These are phyloP conservation scores for Crax fasciolata DNA, from an alignment of 2,797 vertebrate genomes.

Conservation along the genomic window DNA sequence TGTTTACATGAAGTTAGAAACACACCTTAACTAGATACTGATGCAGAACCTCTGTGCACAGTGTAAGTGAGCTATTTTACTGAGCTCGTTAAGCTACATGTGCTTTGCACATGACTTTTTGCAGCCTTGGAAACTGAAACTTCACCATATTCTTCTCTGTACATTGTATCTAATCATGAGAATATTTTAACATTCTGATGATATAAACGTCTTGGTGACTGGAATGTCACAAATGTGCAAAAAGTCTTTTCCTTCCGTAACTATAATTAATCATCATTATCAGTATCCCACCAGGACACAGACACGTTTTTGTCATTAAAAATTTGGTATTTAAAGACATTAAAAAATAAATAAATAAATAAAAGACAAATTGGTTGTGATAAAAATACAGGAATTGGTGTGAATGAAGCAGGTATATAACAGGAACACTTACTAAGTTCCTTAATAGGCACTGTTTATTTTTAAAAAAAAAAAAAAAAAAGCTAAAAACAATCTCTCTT, in stretches of 20 bases:
- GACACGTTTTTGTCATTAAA: slow-evolving; percentile 15
- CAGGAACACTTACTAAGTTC: slow-evolving; percentile 22
- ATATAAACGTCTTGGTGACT: background rate
- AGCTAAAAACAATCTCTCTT: slow-evolving; percentile 5
- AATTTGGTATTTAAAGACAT: background rate
- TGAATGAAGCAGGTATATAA: background rate
- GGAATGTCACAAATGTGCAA: background rate
- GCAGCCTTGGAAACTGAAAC: background rate
- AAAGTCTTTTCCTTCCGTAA: background rate
- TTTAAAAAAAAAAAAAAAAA: background rate
- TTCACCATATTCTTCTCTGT: background rate
- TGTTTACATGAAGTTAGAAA: background rate
- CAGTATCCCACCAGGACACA: background rate
- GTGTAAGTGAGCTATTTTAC: fast-evolving
- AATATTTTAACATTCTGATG: background rate
- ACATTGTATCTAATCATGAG: background rate
- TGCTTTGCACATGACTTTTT: background rate
- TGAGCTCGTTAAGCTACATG: background rate
- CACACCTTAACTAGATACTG: fast-evolving
- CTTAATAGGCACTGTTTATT: slow-evolving; percentile 23
- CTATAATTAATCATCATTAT: background rate
- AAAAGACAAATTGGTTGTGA: background rate
- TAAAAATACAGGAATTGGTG: slow-evolving; percentile 9
- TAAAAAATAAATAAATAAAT: background rate
- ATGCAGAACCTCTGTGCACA: background rate